Evolutionary conservation across 2,888 invertebrate species (phyloP).

Genomic region (Acanthosepion esculentum): DNA sequence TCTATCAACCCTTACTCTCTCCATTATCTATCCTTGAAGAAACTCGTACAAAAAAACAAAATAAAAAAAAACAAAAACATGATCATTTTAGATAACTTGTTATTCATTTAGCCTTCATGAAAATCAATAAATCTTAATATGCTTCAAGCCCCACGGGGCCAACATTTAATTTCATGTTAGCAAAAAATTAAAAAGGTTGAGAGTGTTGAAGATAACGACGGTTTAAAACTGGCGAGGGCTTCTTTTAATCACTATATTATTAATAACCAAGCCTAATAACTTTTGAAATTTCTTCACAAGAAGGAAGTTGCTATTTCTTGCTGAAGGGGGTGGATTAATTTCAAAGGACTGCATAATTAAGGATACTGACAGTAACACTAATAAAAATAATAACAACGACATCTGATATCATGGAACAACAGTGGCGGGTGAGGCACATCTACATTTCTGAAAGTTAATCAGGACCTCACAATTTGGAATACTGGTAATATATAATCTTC

Average conservation of each 20-base stretch:
- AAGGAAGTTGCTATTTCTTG: not conserved
- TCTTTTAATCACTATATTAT: too few species aligned
- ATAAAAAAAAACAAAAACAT: not conserved
- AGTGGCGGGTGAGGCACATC: too few species aligned
- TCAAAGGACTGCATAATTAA: not conserved
- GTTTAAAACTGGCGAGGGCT: not conserved
- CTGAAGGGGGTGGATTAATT: not conserved
- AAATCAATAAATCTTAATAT: not conserved
- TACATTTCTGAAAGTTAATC: too few species aligned
- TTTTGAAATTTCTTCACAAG: not conserved
- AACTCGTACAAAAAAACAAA: too few species aligned
- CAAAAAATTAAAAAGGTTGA: not conserved
- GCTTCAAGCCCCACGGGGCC: not conserved
- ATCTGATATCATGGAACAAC: too few species aligned
- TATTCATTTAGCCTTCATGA: not conserved
- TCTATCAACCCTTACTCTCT: too few species aligned
- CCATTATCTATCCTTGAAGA: too few species aligned
- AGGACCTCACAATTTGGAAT: too few species aligned
- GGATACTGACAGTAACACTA: too few species aligned
- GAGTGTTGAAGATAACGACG: not conserved
- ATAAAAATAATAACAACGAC: too few species aligned
- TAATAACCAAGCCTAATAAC: not conserved
- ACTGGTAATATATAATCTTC: too few species aligned
- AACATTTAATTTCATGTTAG: not conserved
- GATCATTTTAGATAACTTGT: not conserved